These are phyloP conservation scores for Piaya cayana DNA, from an alignment of 2,113 vertebrate genomes.

Conservation along the genomic window DNA sequence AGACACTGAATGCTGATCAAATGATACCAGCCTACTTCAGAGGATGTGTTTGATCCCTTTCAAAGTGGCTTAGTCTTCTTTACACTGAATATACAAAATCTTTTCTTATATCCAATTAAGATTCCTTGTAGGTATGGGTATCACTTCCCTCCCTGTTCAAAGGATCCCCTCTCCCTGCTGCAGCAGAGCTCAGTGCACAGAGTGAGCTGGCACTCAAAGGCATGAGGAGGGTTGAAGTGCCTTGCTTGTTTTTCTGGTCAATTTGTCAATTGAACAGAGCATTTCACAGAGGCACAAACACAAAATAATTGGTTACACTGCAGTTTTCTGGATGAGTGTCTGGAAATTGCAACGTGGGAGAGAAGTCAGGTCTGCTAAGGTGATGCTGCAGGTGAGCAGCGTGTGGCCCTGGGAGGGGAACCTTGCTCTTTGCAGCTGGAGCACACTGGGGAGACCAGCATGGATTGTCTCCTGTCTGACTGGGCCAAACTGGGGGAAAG, in stretches of 20 bases:
- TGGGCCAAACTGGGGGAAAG: background rate
- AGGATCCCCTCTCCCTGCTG: background rate
- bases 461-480: background rate
- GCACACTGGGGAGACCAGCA: rapidly evolving
- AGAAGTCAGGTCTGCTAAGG: background rate
- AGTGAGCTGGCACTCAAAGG: rapidly evolving
- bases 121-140: background rate
- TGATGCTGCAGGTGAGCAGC: background rate
- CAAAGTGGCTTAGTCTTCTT: constrained; percentile 24
- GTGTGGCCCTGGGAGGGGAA: background rate
- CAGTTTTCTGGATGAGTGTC: background rate
- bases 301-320: background rate
- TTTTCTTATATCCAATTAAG: constrained; percentile 32
- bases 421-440: no score
- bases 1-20: background rate
- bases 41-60: constrained; percentile 27
- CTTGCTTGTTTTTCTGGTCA: background rate
- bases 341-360: background rate
- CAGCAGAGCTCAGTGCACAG: background rate
- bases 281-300: background rate
- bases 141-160: background rate
- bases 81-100: constrained; percentile 10
- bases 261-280: background rate
- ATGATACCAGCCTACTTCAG: background rate
- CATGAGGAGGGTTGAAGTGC: background rate